Evolutionary conservation across 2,888 invertebrate genomes (phyloP).

Genomic region (Ochropleura plecta): DNA sequence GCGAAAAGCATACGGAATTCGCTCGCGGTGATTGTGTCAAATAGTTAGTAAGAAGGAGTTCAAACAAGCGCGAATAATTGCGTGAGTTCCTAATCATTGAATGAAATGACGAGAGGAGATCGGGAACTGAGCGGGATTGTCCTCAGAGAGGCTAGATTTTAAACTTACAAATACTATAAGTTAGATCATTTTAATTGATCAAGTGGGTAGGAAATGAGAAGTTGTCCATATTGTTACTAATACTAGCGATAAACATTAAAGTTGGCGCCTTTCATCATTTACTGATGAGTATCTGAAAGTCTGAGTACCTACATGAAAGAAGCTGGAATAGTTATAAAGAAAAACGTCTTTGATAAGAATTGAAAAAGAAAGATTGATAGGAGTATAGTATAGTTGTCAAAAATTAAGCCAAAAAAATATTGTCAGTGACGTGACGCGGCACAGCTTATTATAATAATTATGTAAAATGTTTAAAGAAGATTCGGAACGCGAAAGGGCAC

Average conservation of each 20-base stretch:
- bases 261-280: neutral
- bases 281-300: neutral
- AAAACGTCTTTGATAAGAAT: neutral
- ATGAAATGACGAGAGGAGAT: neutral
- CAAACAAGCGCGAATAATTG: neutral
- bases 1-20: neutral
- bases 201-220: conserved; percentile 2
- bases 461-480: neutral
- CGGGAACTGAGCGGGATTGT: neutral
- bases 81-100: neutral
- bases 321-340: neutral
- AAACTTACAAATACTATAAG: conserved; percentile 9
- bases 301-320: neutral
- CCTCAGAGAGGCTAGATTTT: neutral
- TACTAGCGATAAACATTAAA: conserved; percentile 8
- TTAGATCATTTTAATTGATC: conserved; percentile 35
- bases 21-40: neutral
- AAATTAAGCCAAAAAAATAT: neutral
- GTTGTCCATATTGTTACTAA: neutral
- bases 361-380: neutral
- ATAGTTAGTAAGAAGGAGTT: neutral
- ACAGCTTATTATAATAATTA: neutral
- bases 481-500: neutral
- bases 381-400: neutral
- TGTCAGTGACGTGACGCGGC: neutral